Base-by-base conservation (phyloP, 2,797 vertebrate species). In the Adrianichthys oophorus region DNA sequence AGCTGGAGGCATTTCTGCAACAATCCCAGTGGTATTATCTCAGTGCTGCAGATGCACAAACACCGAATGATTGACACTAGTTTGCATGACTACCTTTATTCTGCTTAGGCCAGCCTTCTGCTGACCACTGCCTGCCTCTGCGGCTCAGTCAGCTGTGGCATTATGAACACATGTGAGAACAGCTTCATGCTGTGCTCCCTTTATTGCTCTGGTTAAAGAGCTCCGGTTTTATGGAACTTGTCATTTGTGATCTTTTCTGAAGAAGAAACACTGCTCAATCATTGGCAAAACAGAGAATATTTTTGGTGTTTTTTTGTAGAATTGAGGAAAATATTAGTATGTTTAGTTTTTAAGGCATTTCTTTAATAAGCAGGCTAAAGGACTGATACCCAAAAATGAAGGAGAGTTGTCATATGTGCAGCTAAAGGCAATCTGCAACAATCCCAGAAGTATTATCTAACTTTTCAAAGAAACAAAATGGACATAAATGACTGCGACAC, bases 31-130 rank as follows among this genome's bases (percentile, higher is more conserved):
- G 16, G 18, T 50, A 53, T 45, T 37, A 14, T 24, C 15, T 12
- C 3, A 14, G 18, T 24, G 12, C 52, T 56, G 47, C 40, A 51
- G 47, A 64, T 46, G 53, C 53, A 56, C 53, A 51, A 42, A 24
- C 6, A 15, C 40, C 29, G 48, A 56, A 64, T 50, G 53, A 64
- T 18, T 24, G 26, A 15, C 47, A 50, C 45, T 64, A 15, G 13
- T 55, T 50, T 56, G 53, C 47, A 50, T 44, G 19, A n/a, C 16
- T 51, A 18, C 18, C 5, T 32, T 56, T 51, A 24, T 45, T 45
- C 19, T 56, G 26, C 41, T 24, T 23, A 21, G 41, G 16, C 15
- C 24, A 4, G 46, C 46, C 26, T 48, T 12, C 41, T 19, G 37
- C 23, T 48, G 23, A 48, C 26, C 47, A 13, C n/a, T 13, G 14